Base-by-base conservation (phyloP, 2,888 invertebrate species). In the Hypena proboscidalis region DNA sequence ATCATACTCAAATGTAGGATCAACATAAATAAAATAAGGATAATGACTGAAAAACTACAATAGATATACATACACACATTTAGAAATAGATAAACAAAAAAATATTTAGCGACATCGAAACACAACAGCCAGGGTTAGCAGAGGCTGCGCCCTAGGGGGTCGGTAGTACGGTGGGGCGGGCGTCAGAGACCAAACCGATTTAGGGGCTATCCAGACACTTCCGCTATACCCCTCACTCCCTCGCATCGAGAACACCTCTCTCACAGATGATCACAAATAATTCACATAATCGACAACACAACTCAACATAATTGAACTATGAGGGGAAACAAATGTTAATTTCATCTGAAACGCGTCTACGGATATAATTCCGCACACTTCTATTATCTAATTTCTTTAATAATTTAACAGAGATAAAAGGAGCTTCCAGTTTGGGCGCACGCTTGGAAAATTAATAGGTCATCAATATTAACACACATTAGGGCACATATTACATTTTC, bases 161-260 rank as follows among this genome's bases (percentile, higher is more conserved):
- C 86, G 73, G 81, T 84, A 80, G 74, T 74, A 40, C 58, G 61
- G 70, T 69, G 85, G 86, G 83, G 74, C 73, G 80, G 82, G 83
- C 81, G 79, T 79, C 80, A 82, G 83, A 82, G 80, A 80, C 83
- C 84, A 79, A 82, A 84, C 87, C 85, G 86, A 86, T 84, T 78
- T 83, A 69, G 86, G 89, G 86, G 84, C 85, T 85, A 82, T 85
- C 85, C 85, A 81, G 75, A 87, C 88, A 89, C 87, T 85, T 85
- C 86, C 86, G 87, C 89, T 86, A 85, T 88, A 89, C 90, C 90
- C 90, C 90, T 86, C 89, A 88, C 90, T 90, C 90, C 87, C 90
- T 88, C 87, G 85, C 85, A 90, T 89, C 90, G 90, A 90, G 90
- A 89, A 90, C 90, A 90, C 90, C 90, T 90, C 90, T 89, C 90